phyloP scores from a whole-genome alignment of 2,113 vertebrate species.

The Laticauda colubrina region DNA sequence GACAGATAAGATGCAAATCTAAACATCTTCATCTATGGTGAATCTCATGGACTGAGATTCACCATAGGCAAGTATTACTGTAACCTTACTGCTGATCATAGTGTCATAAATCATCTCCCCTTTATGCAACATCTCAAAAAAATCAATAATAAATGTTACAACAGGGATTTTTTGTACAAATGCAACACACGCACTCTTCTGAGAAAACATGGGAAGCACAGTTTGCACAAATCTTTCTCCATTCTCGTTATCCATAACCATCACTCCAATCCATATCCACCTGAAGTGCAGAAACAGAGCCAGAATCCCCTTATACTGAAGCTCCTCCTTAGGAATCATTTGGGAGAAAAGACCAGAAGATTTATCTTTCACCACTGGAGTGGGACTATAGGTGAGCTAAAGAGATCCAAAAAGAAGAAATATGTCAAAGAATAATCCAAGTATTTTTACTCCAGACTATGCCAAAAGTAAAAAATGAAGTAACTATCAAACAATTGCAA shows the following conservation, averaged over 20 bases:
- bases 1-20: neutral
- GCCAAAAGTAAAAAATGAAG: neutral
- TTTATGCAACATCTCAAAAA: neutral
- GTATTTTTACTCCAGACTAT: neutral
- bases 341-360: neutral
- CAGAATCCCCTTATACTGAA: neutral
- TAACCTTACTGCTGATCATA: neutral
- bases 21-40: too few species aligned
- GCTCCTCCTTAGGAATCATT: neutral
- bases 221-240: slow-evolving; percentile 6
- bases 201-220: neutral
- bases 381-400: slow-evolving; percentile 1
- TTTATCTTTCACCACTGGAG: neutral
- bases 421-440: neutral
- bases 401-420: neutral
- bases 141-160: neutral
- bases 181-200: neutral
- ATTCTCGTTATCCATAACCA: neutral
- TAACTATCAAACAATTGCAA: neutral
- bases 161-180: neutral
- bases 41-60: neutral
- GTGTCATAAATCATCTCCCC: neutral
- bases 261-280: slow-evolving; percentile 5
- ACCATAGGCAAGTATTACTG: neutral
- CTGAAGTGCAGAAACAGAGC: neutral